Percentiles rank a stretch among this genome's conserved stretches.
Conservation (phyloP, 2,888 invertebrate species). For the Mythimna ferrago region DNA sequence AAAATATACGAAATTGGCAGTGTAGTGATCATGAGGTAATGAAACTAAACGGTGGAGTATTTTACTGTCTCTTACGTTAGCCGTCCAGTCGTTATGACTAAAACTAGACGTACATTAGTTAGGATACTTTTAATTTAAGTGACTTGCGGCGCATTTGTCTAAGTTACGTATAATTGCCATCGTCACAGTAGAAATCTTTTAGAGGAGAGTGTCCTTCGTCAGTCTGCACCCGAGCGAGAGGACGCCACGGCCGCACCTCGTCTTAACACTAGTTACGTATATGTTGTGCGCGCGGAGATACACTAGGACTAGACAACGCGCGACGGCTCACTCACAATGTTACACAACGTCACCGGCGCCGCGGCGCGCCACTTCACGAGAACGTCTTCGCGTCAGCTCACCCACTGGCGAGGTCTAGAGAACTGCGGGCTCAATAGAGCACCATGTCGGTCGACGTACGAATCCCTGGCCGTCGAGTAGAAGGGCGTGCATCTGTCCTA, state of each 20-base stretch:
- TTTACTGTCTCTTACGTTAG: conserved; percentile 50
- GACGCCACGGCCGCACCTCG: conserved; percentile 55
- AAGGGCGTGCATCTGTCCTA: not conserved
- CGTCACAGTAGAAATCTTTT: conserved; percentile 22
- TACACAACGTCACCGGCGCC: conserved; percentile 58
- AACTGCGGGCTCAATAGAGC: conserved; percentile 7
- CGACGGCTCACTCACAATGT: conserved; percentile 67
- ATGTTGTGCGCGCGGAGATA: conserved; percentile 79
- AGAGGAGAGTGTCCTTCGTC: conserved; percentile 19
- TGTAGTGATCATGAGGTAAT: conserved; percentile 65
- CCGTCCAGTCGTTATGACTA: conserved; percentile 15
- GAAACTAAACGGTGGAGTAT: conserved; percentile 51
- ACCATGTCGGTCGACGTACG: not conserved
- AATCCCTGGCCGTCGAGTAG: not conserved
- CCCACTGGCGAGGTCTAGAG: not conserved
- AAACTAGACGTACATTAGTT: conserved; percentile 2
- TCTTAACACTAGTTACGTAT: conserved; percentile 88
- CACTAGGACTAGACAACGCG: conserved; percentile 83
- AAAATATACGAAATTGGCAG: conserved; percentile 63
- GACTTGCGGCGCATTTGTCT: conserved; percentile 23
- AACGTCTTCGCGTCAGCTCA: conserved; percentile 40
- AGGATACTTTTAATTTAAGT: conserved; percentile 25
- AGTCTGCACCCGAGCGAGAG: conserved; percentile 38
- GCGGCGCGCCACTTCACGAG: conserved; percentile 41
- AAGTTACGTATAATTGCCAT: conserved; percentile 30